Evolutionary conservation across 2,113 vertebrate species (phyloP).

Genomic region (Neogale vison): DNA sequence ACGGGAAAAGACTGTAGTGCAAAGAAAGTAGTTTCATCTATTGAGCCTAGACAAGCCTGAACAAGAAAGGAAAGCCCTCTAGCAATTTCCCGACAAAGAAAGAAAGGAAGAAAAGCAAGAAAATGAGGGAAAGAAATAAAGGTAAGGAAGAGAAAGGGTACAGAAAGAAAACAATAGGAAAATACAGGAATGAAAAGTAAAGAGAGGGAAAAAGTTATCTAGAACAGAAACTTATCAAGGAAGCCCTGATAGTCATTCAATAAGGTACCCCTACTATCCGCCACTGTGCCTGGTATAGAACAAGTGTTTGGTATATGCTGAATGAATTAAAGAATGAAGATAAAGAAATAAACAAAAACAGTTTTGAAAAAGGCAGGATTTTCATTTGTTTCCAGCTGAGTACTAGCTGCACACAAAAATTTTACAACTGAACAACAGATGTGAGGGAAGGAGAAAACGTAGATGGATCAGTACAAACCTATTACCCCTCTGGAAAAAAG

Average conservation of each 20-base stretch:
- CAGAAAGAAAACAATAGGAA: background rate
- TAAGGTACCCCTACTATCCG: background rate
- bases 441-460: background rate
- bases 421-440: background rate
- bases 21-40: background rate
- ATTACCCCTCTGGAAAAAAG: background rate
- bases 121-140: background rate
- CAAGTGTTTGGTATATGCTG: background rate
- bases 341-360: background rate
- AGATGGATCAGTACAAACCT: background rate
- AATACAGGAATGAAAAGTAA: background rate
- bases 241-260: background rate
- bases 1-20: background rate
- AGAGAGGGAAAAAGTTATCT: background rate
- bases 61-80: background rate
- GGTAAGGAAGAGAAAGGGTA: background rate
- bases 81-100: slow-evolving; percentile 18
- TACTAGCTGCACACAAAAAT: background rate
- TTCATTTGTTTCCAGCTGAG: slow-evolving; percentile 3
- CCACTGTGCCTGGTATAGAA: background rate
- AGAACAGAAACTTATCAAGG: background rate
- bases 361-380: background rate
- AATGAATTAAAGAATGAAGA: background rate
- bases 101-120: background rate
- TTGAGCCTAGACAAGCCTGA: background rate